phyloP scores from a whole-genome alignment of 2,113 vertebrate genomes.

The Salvelinus sp. region DNA sequence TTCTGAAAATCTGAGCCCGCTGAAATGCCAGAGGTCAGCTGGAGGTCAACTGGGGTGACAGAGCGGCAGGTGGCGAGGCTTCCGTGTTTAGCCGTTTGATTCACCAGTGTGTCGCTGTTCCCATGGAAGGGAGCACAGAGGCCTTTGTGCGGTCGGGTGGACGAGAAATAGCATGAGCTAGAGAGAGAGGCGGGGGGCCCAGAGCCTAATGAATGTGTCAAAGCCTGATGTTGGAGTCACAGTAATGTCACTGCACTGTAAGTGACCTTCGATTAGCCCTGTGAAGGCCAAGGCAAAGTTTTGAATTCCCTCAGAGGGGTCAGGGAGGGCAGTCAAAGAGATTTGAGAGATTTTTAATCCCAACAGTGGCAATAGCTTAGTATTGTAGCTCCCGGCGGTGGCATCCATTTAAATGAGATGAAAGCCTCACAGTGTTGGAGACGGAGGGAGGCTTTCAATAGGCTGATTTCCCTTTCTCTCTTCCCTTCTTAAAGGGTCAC shows the following conservation, averaged over 20 bases:
- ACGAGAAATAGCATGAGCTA: conserved; percentile 11
- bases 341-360: not conserved
- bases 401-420: not conserved
- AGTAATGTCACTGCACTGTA: conserved; percentile 34
- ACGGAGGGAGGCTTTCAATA: not conserved
- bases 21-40: conserved; percentile 34
- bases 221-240: conserved; percentile 19
- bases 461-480: too few species aligned
- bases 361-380: not conserved
- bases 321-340: not conserved
- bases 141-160: conserved; percentile 26
- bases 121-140: conserved; percentile 17
- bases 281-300: conserved; percentile 36
- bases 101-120: not conserved
- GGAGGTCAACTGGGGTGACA: conserved; percentile 15
- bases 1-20: not conserved
- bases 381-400: not conserved
- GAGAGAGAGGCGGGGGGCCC: conserved; percentile 23
- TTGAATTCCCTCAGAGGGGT: not conserved
- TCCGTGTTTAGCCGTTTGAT: conserved; percentile 34
- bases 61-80: conserved; percentile 5
- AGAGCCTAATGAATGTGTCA: conserved; percentile 56
- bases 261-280: conserved; percentile 49
- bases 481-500: too few species aligned
- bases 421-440: not conserved